phyloP scores from a whole-genome alignment of 2,797 vertebrate genomes.

The Coendou prehensilis region DNA sequence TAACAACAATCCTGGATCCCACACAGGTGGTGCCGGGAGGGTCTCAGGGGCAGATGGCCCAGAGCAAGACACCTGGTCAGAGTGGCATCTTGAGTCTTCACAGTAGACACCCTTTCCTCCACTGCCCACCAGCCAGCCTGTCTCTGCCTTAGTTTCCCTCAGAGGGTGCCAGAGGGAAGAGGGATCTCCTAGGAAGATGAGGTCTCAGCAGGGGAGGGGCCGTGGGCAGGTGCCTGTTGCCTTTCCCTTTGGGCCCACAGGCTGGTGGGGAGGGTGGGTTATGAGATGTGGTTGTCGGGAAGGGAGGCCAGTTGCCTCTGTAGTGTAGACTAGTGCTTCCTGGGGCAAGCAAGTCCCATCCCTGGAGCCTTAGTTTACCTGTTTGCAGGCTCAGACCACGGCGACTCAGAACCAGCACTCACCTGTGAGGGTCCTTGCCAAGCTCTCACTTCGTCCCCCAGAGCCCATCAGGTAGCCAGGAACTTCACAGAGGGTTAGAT shows the following conservation, averaged over 20 bases:
- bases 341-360: rapidly evolving
- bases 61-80: background rate
- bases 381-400: rapidly evolving
- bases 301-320: rapidly evolving
- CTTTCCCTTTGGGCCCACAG: rapidly evolving
- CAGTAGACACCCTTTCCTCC: no score
- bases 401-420: background rate
- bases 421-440: background rate
- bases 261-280: background rate
- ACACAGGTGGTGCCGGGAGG: background rate
- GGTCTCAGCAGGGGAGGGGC: rapidly evolving
- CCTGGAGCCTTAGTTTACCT: background rate
- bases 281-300: background rate
- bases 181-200: background rate
- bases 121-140: rapidly evolving
- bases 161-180: background rate
- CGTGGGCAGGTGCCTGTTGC: rapidly evolving
- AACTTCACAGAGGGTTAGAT: background rate
- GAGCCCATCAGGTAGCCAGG: background rate
- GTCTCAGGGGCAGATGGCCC: background rate
- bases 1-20: background rate
- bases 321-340: background rate
- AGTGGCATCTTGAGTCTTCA: background rate
- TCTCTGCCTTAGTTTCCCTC: background rate
- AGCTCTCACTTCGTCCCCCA: background rate